Base-by-base conservation (phyloP, 2,888 invertebrate genomes). In the Cryptosula pallasiana region DNA sequence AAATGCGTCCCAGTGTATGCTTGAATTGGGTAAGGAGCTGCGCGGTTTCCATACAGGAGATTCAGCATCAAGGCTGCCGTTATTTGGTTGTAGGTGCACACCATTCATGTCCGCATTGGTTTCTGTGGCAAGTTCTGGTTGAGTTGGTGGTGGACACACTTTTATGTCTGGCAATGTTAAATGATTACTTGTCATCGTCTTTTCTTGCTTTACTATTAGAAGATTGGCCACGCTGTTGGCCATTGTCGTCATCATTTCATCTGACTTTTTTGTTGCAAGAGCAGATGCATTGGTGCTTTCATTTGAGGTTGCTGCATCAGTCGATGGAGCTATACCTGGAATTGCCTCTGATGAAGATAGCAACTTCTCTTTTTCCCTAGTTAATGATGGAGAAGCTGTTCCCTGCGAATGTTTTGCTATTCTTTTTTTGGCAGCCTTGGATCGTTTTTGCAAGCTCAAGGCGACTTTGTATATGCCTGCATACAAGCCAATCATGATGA, bases 401-500 rank as follows among this genome's bases (percentile, higher is more conserved):
- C 88, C 89, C 81, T 88, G 88, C 79, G 88, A 89, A 0, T 89
- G 88, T 79, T 88, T 88, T n/a, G 75, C 76, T 34, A 80, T 79
- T 35, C 79, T 95, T 35, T 94, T 89, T 81, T 96, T 94, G 79
- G 97, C 97, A 0, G 93, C 95, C 86, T 95, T 94, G 78, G 96
- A 94, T 82, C 95, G 95, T 83, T 94, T 93, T 84, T 97, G 96
- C 92, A 98, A 94, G 78, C 94, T 93, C 82, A 95, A 94, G 3
- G 97, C 98, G 55, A 95, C 96, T 83, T 94, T 93, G 85, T 97
- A 98, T 80, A 98, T 98, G 13, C 96, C 97, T 69, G 93, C 94
- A 84, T 99, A 99, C 13, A 99, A 88, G 73, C 94, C 91, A 82
- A 97, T 94, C 75, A 99, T 89, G 55, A 99, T 95, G 72, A 95